Conservation (phyloP, 2,113 vertebrate genomes). For the Cygnus atratus region DNA sequence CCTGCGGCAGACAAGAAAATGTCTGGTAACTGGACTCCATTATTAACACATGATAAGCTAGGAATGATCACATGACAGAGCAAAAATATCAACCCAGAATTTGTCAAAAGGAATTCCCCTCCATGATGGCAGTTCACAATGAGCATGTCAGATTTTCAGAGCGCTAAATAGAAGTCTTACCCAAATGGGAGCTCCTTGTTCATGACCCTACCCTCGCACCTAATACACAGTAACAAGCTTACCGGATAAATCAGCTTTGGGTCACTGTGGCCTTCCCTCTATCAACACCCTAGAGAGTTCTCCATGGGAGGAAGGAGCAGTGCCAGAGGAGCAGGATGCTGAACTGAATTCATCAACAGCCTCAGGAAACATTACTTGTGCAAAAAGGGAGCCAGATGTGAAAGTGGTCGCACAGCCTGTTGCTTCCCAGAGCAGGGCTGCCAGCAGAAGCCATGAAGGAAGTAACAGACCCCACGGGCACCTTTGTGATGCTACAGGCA, state of each 20-base stretch:
- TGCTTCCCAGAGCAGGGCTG: not conserved
- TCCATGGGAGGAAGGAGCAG: not conserved
- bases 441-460: not conserved
- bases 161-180: not conserved
- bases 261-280: not conserved
- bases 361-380: not conserved
- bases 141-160: not conserved
- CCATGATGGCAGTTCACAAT: not conserved
- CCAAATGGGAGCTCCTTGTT: not conserved
- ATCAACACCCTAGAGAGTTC: fast-evolving
- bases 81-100: not conserved
- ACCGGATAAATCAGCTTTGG: not conserved
- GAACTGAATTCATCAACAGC: not conserved
- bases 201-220: not conserved
- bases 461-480: not conserved
- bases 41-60: constrained; percentile 21
- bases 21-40: constrained; percentile 12
- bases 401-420: not conserved
- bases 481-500: not conserved
- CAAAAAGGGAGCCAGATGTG: not conserved
- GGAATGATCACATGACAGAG: not conserved
- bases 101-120: not conserved
- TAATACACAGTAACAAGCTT: not conserved
- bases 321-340: not conserved
- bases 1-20: not conserved